Base-by-base conservation (phyloP, 2,113 vertebrate species). In the Laticauda colubrina region DNA sequence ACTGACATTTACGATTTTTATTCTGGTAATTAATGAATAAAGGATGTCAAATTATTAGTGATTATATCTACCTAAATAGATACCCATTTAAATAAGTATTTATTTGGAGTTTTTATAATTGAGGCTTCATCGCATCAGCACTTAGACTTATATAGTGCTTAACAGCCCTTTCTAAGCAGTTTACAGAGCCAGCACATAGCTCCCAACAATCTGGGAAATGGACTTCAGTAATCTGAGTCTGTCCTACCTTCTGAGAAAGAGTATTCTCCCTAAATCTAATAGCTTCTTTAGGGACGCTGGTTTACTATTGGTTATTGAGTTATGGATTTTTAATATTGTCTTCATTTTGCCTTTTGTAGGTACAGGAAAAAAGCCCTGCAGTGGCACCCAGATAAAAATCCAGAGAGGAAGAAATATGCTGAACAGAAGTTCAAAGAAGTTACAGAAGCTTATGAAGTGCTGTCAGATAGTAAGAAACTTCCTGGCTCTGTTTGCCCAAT, bases 331-430 rank as follows among this genome's bases (percentile, higher is more conserved):
- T 55, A 29, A 75, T 54, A 26, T 24, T 20, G 9, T 59, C 23
- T 69, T 87, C 5, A 12, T 1, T 88, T 89, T 89, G 43, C 89
- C 55, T 86, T 75, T 21, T 59, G n/a, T 93, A 98, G 98, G 11
- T 98, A 98, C 96, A 97, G 98, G 45, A 98, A 98, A 94, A 96
- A 97, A 94, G 98, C 98, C 3, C 93, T 98, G 69, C 97, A 97
- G 92, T 98, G 98, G 98, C 98, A 98, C 92, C 98, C 98, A 43
- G 98, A 98, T 96, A 98, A 98, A 96, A 98, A 98, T 92, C 98
- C 98, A 85, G 98, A 98, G 93, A 98, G 97, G 95, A 98, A 98
- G 94, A 98, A 98, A 5, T 97, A 97, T 91, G 98, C 98, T 26
- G 98, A 98, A 89, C 96, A 86, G 93, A 98, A 97, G 90, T 98